phyloP scores from a whole-genome alignment of 1,140 invertebrate species.

The Archivesica marissinica region DNA sequence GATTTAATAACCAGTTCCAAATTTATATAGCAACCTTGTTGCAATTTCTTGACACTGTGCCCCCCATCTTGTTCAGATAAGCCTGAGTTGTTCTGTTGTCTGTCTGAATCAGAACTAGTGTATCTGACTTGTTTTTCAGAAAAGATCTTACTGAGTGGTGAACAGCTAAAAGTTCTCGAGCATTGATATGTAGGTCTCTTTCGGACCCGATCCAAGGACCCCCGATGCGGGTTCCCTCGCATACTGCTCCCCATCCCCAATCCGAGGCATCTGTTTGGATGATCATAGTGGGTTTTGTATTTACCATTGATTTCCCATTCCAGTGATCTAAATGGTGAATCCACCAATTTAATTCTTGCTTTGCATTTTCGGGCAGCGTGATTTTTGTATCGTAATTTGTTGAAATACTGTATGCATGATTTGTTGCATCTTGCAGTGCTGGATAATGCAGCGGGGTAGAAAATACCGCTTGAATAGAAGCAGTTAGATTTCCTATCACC shows the following conservation, averaged over 20 bases:
- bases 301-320: not conserved
- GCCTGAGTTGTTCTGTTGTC: conserved; percentile 19
- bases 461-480: not conserved
- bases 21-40: not conserved
- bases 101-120: not conserved
- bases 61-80: not conserved
- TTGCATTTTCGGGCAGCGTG: not conserved
- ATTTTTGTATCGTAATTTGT: not conserved
- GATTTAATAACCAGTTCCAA: not conserved
- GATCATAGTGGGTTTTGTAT: not conserved
- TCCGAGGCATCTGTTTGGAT: not conserved
- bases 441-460: not conserved
- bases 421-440: not conserved
- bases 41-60: conserved; percentile 1
- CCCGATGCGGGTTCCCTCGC: not conserved
- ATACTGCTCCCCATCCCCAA: not conserved
- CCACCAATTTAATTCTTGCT: not conserved
- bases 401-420: not conserved
- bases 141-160: not conserved
- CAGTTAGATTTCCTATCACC: not conserved
- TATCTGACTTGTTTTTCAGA: not conserved
- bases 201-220: not conserved
- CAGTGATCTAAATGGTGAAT: not conserved
- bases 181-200: not conserved
- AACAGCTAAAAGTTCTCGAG: not conserved